Evolutionary conservation across 2,797 vertebrate species (phyloP).

Genomic region (Pampus argenteus): DNA sequence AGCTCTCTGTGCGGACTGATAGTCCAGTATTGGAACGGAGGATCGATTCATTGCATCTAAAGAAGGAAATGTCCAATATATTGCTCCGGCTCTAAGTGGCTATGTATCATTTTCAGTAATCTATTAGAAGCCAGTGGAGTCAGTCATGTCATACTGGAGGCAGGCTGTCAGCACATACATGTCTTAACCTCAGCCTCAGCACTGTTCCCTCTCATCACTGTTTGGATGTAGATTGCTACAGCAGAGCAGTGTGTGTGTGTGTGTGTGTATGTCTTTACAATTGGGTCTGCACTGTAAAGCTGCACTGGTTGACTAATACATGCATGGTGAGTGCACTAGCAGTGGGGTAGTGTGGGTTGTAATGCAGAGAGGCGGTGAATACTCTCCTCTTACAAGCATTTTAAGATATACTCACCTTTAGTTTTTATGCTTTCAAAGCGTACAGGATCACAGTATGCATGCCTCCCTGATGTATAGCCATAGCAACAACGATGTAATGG

Average conservation of each 20-base stretch:
- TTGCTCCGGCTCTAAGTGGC: slow-evolving; percentile 70
- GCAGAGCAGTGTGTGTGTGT: slow-evolving; percentile 30
- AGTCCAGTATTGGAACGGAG: slow-evolving; percentile 73
- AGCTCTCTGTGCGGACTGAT: slow-evolving; percentile 74
- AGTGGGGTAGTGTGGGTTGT: slow-evolving; percentile 71
- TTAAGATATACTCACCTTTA: slow-evolving; percentile 25
- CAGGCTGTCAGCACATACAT: slow-evolving; percentile 59
- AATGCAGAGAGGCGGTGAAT: slow-evolving; percentile 62
- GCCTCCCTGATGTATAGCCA: neutral
- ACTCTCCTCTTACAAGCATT: slow-evolving; percentile 32
- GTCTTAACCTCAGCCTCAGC: slow-evolving; percentile 52
- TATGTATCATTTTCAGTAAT: slow-evolving; percentile 71
- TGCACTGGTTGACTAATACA: slow-evolving; percentile 70
- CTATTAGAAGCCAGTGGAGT: slow-evolving; percentile 51
- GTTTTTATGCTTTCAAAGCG: slow-evolving; percentile 12
- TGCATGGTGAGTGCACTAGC: slow-evolving; percentile 62
- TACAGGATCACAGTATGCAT: slow-evolving; percentile 1
- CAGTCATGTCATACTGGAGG: slow-evolving; percentile 49
- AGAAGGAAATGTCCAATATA: slow-evolving; percentile 80
- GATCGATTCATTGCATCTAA: slow-evolving; percentile 83
- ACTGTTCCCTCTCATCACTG: slow-evolving; percentile 49
- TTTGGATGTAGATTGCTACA: slow-evolving; percentile 38
- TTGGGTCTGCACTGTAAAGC: slow-evolving; percentile 55
- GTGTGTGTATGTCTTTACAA: slow-evolving; percentile 37
- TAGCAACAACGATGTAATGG: slow-evolving; percentile 7